Evolutionary conservation across 1,140 invertebrate genomes (phyloP), one percentile per base, ranked within the genome.

Genomic region (Philotrypesis tridentata): DNA sequence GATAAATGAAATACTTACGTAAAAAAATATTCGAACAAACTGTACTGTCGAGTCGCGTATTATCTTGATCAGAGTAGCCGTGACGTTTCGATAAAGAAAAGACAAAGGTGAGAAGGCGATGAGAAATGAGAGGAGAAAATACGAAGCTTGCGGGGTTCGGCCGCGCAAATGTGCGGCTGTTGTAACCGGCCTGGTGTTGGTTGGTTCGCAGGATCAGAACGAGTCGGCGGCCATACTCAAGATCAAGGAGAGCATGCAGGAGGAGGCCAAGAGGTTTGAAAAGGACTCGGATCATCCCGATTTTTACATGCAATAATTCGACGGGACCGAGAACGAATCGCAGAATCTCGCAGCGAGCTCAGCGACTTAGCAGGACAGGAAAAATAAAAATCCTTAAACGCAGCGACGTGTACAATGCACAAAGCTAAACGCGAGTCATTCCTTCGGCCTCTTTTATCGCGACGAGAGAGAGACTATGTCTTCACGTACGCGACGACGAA

Each of bases 231-330:
- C 98, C 93, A 99, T 99, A 93, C 94, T 99, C 92, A 99, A 99
- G 95, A 99, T 99, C 92, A 99, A 99, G 95, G 98, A 99, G 93
- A 98, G 97, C 94, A 99, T 99, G 98, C 98, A 99, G 93, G 98
- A 99, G 93, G 98, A 99, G 93, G 98, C 98, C 90, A 99, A 99
- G 94, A 96, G 98, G 93, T 99, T 99, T 94, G 98, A 99, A 93
- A 99, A 99, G 95, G 98, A 99, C 92, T 96, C 96, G 88, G 97
- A 98, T 92, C 97, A 98, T 93, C 96, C 97, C 89, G 97, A 98
- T 93, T 98, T 98, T 94, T 98, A 97, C 92, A 97, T 98, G 96
- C 96, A 96, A 95, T 97, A 96, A 95, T 87, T 91, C 87, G 60
- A 87, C 85, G 86, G 87, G 86, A 70, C 27, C 43, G 72, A 88